Percentiles rank a stretch among this genome's conserved stretches.
These are phyloP conservation scores for Sitobion miscanthi DNA, from an alignment of 1,140 invertebrate genomes.

Conservation along the genomic window DNA sequence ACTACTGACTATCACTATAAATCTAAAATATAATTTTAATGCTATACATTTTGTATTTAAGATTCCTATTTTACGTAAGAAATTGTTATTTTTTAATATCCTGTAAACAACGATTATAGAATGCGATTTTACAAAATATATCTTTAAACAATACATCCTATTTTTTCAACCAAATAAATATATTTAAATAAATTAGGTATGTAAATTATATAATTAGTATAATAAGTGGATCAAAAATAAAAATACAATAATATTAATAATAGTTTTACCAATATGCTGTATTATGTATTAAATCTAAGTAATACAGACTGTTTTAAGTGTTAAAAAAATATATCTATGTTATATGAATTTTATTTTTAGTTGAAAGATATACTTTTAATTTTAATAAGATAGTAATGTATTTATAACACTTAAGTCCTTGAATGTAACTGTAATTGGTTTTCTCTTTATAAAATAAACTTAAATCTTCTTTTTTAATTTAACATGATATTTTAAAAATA, in stretches of 20 bases:
- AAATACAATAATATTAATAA: too few relatives aligned
- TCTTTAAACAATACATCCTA: background rate
- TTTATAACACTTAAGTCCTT: too few relatives aligned
- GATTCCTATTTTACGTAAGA: background rate
- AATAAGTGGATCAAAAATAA: background rate
- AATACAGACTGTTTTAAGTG: background rate
- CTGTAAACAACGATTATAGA: background rate
- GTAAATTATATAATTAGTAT: constrained; percentile 10
- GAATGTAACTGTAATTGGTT: too few relatives aligned
- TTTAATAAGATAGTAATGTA: too few relatives aligned
- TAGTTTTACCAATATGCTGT: background rate
- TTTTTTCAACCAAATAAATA: background rate
- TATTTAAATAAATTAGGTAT: constrained; percentile 26
- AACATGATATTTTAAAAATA: too few relatives aligned
- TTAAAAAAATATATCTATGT: background rate
- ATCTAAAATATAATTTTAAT: background rate
- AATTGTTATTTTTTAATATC: constrained; percentile 32
- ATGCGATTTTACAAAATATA: background rate
- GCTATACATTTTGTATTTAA: background rate
- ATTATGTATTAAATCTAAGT: background rate
- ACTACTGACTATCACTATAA: background rate
- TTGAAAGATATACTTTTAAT: too few relatives aligned
- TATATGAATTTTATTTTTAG: too few relatives aligned
- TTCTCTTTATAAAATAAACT: too few relatives aligned
- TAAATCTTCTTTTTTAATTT: too few relatives aligned